Conservation (phyloP, 2,888 invertebrate genomes). For the Drosophila mettleri region DNA sequence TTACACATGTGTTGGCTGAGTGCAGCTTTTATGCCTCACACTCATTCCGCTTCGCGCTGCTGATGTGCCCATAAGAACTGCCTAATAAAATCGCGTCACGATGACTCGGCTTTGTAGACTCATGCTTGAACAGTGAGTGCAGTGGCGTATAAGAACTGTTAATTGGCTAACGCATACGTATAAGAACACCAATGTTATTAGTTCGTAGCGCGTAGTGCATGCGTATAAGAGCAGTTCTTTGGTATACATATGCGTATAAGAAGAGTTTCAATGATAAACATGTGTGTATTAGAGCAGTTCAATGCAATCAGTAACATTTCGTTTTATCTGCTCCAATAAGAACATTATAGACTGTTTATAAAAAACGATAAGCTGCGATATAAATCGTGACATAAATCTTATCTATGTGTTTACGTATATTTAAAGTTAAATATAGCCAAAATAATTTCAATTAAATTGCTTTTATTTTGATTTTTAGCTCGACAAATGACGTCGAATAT, state of each 20-base stretch:
- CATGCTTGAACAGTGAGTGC: slow-evolving; percentile 14
- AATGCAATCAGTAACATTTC: slow-evolving; percentile 11
- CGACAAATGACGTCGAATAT: slow-evolving; percentile 51
- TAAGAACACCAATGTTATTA: background rate
- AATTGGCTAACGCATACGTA: background rate
- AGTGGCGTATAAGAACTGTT: background rate
- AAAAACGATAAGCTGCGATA: slow-evolving; percentile 21
- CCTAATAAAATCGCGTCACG: slow-evolving; percentile 48
- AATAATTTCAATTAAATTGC: background rate
- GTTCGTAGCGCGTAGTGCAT: background rate
- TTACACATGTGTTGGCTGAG: slow-evolving; percentile 12
- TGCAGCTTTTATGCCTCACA: slow-evolving; percentile 11
- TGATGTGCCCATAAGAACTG: slow-evolving; percentile 42
- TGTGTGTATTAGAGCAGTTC: slow-evolving; percentile 27
- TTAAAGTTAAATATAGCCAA: slow-evolving; percentile 5
- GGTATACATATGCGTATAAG: background rate
- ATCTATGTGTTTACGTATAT: slow-evolving; percentile 18
- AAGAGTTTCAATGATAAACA: background rate
- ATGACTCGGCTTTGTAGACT: slow-evolving; percentile 55
- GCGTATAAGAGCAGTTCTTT: background rate
- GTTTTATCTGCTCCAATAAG: slow-evolving; percentile 16
- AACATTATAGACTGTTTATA: slow-evolving; percentile 20
- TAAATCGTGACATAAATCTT: slow-evolving; percentile 11
- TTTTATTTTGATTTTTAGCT: slow-evolving; percentile 3
- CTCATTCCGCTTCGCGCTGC: slow-evolving; percentile 6